A percentile compares a stretch with the other conserved stretches of the same genome.
Evolutionary conservation across 2,888 invertebrate species (phyloP).

Genomic region (Eulithis testata): DNA sequence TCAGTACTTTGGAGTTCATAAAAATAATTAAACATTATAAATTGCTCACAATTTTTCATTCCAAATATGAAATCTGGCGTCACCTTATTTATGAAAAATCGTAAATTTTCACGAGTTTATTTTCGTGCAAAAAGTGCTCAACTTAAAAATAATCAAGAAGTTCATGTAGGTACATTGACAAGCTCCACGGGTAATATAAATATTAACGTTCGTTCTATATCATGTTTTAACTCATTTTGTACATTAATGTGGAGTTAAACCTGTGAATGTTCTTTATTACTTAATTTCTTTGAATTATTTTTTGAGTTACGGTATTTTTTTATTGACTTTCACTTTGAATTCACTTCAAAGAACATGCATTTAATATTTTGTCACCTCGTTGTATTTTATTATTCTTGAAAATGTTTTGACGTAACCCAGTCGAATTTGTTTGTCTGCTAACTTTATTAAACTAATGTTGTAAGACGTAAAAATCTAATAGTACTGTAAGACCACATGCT

Average conservation of each 20-base stretch:
- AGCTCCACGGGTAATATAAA: constrained; percentile 32
- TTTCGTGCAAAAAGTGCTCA: not conserved
- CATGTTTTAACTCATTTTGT: constrained; percentile 37
- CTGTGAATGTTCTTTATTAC: constrained; percentile 39
- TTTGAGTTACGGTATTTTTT: constrained; percentile 29
- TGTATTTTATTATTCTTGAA: too few relatives aligned
- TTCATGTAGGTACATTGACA: constrained; percentile 17
- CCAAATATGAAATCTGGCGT: constrained; percentile 25
- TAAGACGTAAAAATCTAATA: constrained; percentile 20
- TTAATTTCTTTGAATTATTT: constrained; percentile 41
- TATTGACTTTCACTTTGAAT: constrained; percentile 29
- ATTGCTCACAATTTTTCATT: constrained; percentile 19
- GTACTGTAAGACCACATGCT: constrained; percentile 23
- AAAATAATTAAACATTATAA: not conserved
- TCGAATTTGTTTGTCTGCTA: not conserved
- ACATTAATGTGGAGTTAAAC: constrained; percentile 37
- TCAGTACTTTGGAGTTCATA: too few relatives aligned
- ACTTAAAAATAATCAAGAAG: constrained; percentile 24
- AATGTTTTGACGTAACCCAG: not conserved
- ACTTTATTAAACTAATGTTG: not conserved
- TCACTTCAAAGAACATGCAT: constrained; percentile 7
- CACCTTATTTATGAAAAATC: constrained; percentile 28
- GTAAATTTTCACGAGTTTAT: constrained; percentile 1
- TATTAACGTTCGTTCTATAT: constrained; percentile 26
- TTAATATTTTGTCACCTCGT: constrained; percentile 3